These are phyloP conservation scores for Agrilus mali DNA, from an alignment of 2,888 invertebrate genomes.

Conservation along the genomic window DNA sequence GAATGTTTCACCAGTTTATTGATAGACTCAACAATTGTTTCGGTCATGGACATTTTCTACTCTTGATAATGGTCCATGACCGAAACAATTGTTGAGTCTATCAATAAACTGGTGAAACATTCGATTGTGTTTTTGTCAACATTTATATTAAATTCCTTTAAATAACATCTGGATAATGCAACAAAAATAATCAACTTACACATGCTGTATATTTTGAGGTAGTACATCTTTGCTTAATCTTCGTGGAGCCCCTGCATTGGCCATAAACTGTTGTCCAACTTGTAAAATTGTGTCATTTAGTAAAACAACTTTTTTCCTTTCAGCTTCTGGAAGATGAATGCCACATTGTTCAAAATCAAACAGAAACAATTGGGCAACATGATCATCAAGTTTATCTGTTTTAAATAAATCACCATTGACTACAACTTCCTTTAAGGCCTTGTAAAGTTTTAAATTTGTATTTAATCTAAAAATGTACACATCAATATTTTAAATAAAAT, in stretches of 20 bases:
- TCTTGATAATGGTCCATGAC: too few relatives aligned
- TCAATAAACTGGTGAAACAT: too few relatives aligned
- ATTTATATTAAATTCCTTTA: neutral
- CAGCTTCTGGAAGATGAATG: constrained; percentile 74
- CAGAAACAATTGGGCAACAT: constrained; percentile 79
- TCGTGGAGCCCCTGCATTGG: constrained; percentile 58
- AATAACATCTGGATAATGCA: neutral
- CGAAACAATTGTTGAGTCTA: too few relatives aligned
- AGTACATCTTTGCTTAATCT: constrained; percentile 50
- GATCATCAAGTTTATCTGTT: constrained; percentile 63
- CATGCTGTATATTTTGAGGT: constrained; percentile 59
- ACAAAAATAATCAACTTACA: constrained; percentile 41
- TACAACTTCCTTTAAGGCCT: constrained; percentile 59
- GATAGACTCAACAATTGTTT: too few relatives aligned
- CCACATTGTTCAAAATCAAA: constrained; percentile 98
- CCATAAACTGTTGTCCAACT: constrained; percentile 73
- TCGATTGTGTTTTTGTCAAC: too few relatives aligned
- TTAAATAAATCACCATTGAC: constrained; percentile 52
- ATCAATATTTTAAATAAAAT: constrained; percentile 2
- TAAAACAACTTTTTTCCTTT: constrained; percentile 63
- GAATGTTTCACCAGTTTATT: too few relatives aligned
- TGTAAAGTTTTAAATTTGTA: constrained; percentile 75
- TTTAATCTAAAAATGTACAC: constrained; percentile 57
- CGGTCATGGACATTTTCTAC: too few relatives aligned
- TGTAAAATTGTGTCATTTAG: constrained; percentile 78